Evolutionary conservation across 2,888 invertebrate species (phyloP), one percentile per base, ranked within the genome.

Genomic region (Eilema sororculum): DNA sequence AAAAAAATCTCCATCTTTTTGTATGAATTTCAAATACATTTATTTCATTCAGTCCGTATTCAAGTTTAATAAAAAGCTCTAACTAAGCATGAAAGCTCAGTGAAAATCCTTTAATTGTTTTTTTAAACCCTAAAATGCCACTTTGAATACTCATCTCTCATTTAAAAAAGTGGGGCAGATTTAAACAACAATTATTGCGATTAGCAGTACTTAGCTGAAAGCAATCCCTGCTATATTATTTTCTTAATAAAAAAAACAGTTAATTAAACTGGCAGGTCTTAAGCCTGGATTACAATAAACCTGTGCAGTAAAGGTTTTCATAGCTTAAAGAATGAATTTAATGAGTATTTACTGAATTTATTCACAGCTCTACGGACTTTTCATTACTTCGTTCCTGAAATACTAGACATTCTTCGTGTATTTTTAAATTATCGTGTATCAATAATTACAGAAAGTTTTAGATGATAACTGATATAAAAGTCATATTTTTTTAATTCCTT

Each of bases 311-410:
- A 83, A 82, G 80, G 84, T 85, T 80, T 85, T 82, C 85, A 85
- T 79, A 77, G 82, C 78, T 78, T 79, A 69, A 75, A 74, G 74
- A 87, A 86, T 84, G 80, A 80, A 85, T 87, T 86, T 87, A 86
- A 88, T 84, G 80, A 86, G 84, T 73, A 76, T 85, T 86, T 76
- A 76, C 74, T 74, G 75, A 80, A 87, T 86, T 86, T 82, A 85
- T 78, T 86, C 75, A 78, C 73, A 67, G 64, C 65, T n/a, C n/a
- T 28, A 69, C 56, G 64, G 60, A 65, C 56, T 46, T 83, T 75
- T 77, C 75, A 78, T 81, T 41, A 78, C 77, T 72, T 75, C 74
- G 65, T 67, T 65, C 20, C 24, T 20, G 13, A 56, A 33, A 65
- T 28, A 64, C n/a, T 33, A 3, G 24, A n/a, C n/a, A 52, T 9